Base-by-base conservation (phyloP, 1,140 invertebrate species). In the Apis laboriosa region DNA sequence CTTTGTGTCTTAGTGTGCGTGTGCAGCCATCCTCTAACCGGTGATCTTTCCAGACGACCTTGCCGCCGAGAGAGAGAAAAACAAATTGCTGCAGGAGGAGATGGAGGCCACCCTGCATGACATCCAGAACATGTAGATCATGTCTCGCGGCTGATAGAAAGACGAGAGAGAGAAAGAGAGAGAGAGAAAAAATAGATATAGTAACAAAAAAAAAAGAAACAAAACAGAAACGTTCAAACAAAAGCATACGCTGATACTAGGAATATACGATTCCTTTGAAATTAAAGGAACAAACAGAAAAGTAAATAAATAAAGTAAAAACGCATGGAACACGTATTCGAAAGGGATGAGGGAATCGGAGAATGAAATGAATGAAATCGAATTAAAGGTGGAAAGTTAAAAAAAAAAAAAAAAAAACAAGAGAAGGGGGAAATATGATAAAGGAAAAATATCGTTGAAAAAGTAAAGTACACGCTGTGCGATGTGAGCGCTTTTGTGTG, bases 51-150 rank as follows among this genome's bases (percentile, higher is more conserved):
- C 97, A 99, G 99, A 99, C 96, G 98, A 99, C 95, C 96, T 99
- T 93, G 95, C 98, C 93, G 95, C 96, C 92, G 98, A 99, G 96
- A 98, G 98, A 95, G 97, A 98, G 95, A 98, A 98, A 96, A 99
- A 98, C 96, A 99, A 98, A 96, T 95, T 97, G 94, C 96, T 99
- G 91, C 97, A 98, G 94, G 98, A 99, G 94, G 99, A 99, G 95
- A 99, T 99, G 97, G 99, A 99, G 95, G 97, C 97, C 92, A 99
- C 99, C 92, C 97, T 99, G 95, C 98, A 99, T 96, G 98, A 99
- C 95, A 99, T 99, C 95, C 98, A 99, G 96, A 99, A 99, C 95
- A 99, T 99, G 98, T 99, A 98, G 75, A 88, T 88, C 87, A 84
- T 90, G 86, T 92, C 90, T 90, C 87, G 90, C 91, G 91, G 86